Conservation (phyloP, 1,140 invertebrate genomes). For the Luehdorfia chinensis region DNA sequence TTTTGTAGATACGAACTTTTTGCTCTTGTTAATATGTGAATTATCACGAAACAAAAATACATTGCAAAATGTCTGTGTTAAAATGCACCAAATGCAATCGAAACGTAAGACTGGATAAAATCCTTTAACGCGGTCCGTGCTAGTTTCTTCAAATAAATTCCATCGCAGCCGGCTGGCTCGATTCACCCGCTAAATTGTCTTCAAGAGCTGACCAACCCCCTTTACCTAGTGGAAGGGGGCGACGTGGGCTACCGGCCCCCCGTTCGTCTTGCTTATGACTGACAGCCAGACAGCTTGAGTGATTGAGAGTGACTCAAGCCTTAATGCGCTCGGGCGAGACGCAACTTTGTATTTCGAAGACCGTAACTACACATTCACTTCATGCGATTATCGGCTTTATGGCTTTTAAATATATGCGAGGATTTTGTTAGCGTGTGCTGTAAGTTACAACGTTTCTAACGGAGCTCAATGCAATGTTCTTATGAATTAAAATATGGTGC, state of each 20-base stretch:
- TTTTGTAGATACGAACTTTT: too few relatives aligned
- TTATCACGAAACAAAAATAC: too few relatives aligned
- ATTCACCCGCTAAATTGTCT: constrained; percentile 71
- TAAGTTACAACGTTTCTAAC: constrained; percentile 20
- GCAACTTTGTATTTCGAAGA: constrained; percentile 22
- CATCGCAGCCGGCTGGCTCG: constrained; percentile 42
- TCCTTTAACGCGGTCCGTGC: too few relatives aligned
- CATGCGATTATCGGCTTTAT: constrained; percentile 38
- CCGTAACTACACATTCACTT: constrained; percentile 27
- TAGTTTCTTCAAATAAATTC: constrained; percentile 61
- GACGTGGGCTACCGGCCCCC: constrained; percentile 49
- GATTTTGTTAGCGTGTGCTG: constrained; percentile 23
- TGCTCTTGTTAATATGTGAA: too few relatives aligned
- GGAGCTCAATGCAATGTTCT: constrained; percentile 44
- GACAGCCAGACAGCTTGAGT: constrained; percentile 74
- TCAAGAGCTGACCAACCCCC: constrained; percentile 69
- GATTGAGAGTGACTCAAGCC: constrained; percentile 75
- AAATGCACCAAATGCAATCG: too few relatives aligned
- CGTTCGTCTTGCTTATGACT: constrained; percentile 75
- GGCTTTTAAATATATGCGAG: constrained; percentile 20
- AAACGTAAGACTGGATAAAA: too few relatives aligned
- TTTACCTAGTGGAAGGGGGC: constrained; percentile 36
- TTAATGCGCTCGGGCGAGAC: constrained; percentile 68
- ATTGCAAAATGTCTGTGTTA: too few relatives aligned
- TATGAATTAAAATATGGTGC: constrained; percentile 57